Conservation (phyloP, 2,797 vertebrate genomes). For the Botia kubotai region DNA sequence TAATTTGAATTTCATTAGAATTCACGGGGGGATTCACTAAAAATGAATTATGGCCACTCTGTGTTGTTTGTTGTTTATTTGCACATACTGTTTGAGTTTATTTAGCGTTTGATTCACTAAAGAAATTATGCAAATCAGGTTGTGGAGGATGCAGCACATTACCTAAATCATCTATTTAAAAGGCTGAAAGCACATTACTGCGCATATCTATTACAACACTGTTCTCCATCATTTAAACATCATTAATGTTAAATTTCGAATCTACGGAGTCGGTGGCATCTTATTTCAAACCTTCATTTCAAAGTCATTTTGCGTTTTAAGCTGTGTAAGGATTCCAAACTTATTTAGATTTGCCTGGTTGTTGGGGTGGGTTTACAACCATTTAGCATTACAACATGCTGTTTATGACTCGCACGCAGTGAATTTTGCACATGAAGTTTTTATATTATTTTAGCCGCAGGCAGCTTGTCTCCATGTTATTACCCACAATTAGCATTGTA, state of each 20-base stretch:
- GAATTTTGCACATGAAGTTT: neutral
- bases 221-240: neutral
- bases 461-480: neutral
- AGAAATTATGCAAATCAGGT: neutral
- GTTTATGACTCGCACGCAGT: neutral
- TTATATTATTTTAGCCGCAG: neutral
- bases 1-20: neutral
- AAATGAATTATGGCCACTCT: neutral
- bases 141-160: neutral
- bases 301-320: neutral
- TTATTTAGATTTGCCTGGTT: neutral
- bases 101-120: neutral
- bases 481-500: neutral
- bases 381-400: neutral
- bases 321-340: neutral
- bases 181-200: too few species aligned
- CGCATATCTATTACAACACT: too few species aligned
- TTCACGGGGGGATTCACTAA: neutral
- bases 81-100: neutral
- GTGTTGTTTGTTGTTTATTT: neutral
- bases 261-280: too few species aligned
- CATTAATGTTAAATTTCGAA: neutral
- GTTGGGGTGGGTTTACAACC: neutral
- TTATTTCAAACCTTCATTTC: too few species aligned
- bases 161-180: too few species aligned